Conservation (phyloP, 2,888 invertebrate genomes). For the Drosophila lutescens region DNA sequence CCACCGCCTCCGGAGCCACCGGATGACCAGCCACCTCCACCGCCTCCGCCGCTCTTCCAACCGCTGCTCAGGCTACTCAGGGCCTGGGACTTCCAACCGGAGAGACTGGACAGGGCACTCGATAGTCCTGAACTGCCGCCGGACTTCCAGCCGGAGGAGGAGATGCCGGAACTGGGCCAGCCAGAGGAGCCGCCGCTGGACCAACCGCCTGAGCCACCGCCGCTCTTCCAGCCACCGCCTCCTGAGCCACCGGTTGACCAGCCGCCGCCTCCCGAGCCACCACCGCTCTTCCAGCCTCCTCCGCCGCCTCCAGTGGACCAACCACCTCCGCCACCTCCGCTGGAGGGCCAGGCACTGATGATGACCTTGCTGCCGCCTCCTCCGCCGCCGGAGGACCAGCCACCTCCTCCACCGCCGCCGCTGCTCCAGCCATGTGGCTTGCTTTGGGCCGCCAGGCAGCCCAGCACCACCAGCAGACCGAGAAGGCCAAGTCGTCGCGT, state of each 20-base stretch:
- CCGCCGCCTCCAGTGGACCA: slow-evolving; percentile 33
- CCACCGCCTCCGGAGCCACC: slow-evolving; percentile 43
- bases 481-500: slow-evolving; percentile 45
- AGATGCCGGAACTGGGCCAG: slow-evolving; percentile 42
- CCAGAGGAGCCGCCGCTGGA: slow-evolving; percentile 39
- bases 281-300: slow-evolving; percentile 26
- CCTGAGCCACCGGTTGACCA: slow-evolving; percentile 34
- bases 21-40: slow-evolving; percentile 56
- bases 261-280: slow-evolving; percentile 37
- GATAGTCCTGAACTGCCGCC: slow-evolving; percentile 43
- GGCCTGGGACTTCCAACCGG: slow-evolving; percentile 27
- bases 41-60: slow-evolving; percentile 59
- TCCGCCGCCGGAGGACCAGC: slow-evolving; percentile 57
- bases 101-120: slow-evolving; percentile 43
- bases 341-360: slow-evolving; percentile 48
- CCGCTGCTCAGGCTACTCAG: slow-evolving; percentile 30
- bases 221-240: slow-evolving; percentile 24
- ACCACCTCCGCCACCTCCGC: slow-evolving; percentile 49
- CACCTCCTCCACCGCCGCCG: slow-evolving; percentile 45
- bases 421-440: slow-evolving; percentile 69
- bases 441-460: slow-evolving; percentile 45
- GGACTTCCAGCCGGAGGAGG: slow-evolving; percentile 26
- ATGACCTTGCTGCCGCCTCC: slow-evolving; percentile 50
- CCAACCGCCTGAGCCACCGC: slow-evolving; percentile 29
- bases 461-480: slow-evolving; percentile 52